Conservation (phyloP, 1,140 invertebrate species). For the Agraylea sexmaculata region DNA sequence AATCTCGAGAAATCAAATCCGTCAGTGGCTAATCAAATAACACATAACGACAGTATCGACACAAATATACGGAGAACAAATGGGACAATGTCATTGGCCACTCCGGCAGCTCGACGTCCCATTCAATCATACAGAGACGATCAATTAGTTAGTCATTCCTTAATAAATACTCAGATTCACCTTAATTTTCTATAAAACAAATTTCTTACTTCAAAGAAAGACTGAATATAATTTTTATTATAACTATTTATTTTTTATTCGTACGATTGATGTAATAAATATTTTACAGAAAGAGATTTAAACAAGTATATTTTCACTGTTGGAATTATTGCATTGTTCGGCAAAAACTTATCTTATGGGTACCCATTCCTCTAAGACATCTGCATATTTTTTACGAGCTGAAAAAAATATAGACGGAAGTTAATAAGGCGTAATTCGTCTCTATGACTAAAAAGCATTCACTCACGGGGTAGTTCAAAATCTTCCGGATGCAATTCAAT, state of each 20-base stretch:
- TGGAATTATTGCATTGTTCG: no score
- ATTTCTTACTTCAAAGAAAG: no score
- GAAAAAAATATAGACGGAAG: conserved; percentile 27
- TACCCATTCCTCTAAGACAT: conserved; percentile 47
- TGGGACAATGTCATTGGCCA: conserved; percentile 9
- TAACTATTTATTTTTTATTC: no score
- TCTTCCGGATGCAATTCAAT: conserved; percentile 58
- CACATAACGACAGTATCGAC: not conserved
- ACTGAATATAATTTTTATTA: no score
- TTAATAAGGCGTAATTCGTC: not conserved
- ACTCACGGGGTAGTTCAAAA: conserved; percentile 48
- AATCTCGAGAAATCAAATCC: conserved; percentile 2
- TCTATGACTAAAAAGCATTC: not conserved
- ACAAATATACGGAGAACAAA: conserved; percentile 13
- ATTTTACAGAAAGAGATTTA: no score
- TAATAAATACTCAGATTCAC: no score
- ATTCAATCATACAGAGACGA: conserved; percentile 13
- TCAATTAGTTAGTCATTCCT: no score
- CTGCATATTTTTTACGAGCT: conserved; percentile 50
- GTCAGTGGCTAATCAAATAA: not conserved
- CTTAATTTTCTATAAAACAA: no score
- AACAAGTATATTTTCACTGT: no score
- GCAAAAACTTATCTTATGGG: conserved; percentile 48
- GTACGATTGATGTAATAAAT: no score
- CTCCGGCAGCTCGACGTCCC: conserved; percentile 15